phyloP scores from a whole-genome alignment of 2,113 vertebrate genomes.

The Bubalus kerabau region DNA sequence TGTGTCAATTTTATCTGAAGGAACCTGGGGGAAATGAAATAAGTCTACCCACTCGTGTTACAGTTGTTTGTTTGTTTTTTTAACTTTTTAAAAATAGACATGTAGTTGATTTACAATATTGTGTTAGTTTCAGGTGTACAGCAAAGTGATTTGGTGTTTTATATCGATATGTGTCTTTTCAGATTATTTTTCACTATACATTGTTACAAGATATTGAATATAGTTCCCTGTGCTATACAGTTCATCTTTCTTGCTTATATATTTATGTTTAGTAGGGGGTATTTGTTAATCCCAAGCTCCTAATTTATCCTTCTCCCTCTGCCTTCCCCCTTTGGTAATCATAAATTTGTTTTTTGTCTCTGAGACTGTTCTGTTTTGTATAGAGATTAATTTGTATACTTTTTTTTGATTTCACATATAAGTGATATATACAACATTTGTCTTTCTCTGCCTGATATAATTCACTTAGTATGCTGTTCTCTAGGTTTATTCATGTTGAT shows the following conservation, averaged over 20 bases:
- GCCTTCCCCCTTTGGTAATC: background rate
- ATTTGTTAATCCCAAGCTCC: background rate
- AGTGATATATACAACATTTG: background rate
- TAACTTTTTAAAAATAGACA: background rate
- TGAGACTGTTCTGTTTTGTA: background rate
- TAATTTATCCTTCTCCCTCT: background rate
- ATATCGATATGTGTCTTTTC: background rate
- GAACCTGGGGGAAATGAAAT: background rate
- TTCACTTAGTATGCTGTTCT: background rate
- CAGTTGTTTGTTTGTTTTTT: background rate
- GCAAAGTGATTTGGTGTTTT: background rate
- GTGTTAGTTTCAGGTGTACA: background rate
- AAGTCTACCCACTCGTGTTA: background rate
- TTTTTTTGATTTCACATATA: background rate
- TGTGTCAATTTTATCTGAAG: background rate
- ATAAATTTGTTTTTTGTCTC: background rate
- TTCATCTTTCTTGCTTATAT: background rate
- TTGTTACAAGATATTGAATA: background rate
- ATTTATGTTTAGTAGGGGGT: background rate
- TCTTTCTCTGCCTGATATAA: background rate
- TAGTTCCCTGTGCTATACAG: background rate
- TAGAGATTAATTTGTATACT: background rate
- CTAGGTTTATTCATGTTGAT: background rate
- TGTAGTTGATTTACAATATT: background rate
- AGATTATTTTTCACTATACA: background rate